These are phyloP conservation scores for Trachelus stipa DNA, from an alignment of 2,888 invertebrate species.

Conservation along the genomic window DNA sequence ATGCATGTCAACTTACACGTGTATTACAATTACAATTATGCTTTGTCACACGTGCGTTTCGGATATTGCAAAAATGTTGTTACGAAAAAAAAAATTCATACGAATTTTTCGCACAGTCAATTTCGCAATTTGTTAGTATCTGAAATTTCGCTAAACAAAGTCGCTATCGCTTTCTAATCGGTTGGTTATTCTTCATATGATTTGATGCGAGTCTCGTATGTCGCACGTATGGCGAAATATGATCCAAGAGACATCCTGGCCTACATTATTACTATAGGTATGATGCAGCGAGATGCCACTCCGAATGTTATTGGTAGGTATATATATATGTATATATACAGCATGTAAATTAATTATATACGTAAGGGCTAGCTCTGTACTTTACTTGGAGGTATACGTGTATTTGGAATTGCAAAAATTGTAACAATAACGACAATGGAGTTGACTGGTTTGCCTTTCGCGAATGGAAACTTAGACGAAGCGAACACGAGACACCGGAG, in stretches of 20 bases:
- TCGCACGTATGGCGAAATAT: conserved; percentile 64
- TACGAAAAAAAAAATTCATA: neutral
- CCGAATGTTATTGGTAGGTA: neutral
- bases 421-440: neutral
- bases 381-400: neutral
- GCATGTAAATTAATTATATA: neutral
- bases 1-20: neutral
- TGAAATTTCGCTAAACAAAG: conserved; percentile 55
- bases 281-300: neutral
- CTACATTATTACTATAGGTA: conserved; percentile 49
- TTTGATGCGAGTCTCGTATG: conserved; percentile 58
- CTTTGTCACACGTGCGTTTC: neutral
- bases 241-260: conserved; percentile 64
- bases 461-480: neutral
- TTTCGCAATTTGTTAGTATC: conserved; percentile 22
- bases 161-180: conserved; percentile 61
- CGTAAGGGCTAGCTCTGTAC: neutral
- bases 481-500: neutral
- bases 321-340: neutral
- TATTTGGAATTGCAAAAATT: neutral
- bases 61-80: neutral
- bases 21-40: neutral
- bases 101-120: neutral
- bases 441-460: neutral
- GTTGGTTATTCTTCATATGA: conserved; percentile 57